These are phyloP conservation scores for Hybos culiciformis DNA, from an alignment of 2,888 invertebrate species.

Conservation along the genomic window DNA sequence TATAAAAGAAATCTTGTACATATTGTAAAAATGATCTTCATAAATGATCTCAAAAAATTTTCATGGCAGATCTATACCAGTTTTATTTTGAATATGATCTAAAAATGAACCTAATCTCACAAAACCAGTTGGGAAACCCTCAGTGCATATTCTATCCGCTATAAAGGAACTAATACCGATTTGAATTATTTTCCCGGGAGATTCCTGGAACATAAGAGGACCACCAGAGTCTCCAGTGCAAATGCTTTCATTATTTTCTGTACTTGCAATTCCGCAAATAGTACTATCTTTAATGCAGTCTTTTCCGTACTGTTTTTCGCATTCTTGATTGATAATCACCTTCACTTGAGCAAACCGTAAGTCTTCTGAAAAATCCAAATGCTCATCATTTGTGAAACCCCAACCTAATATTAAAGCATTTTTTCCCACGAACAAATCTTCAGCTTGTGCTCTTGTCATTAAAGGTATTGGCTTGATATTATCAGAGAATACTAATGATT, in stretches of 20 bases:
- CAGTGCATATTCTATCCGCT: constrained; percentile 25
- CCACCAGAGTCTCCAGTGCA: constrained; percentile 33
- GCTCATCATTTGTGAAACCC: constrained; percentile 26
- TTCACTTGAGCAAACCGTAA: constrained; percentile 24
- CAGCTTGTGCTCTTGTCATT: constrained; percentile 14
- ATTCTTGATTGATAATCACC: constrained; percentile 23
- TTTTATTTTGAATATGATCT: constrained; percentile 20
- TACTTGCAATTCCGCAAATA: constrained; percentile 23
- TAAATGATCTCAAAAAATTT: too few species aligned
- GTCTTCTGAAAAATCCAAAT: constrained; percentile 22
- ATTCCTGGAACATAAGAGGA: constrained; percentile 22
- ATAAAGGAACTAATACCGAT: constrained; percentile 33
- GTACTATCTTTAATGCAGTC: constrained; percentile 21
- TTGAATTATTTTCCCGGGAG: constrained; percentile 20
- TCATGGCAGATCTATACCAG: too few species aligned
- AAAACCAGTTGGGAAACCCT: constrained; percentile 27
- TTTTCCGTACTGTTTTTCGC: constrained; percentile 18
- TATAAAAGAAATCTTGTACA: too few species aligned
- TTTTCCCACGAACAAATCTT: constrained; percentile 20
- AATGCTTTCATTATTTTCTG: constrained; percentile 24
- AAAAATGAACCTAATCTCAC: constrained; percentile 25
- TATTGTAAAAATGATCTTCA: too few species aligned
- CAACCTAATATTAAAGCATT: constrained; percentile 24
- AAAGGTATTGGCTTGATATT: constrained; percentile 24
- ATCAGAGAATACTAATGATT: constrained; percentile 17